Percentiles rank a stretch among this genome's conserved stretches.
Conservation (phyloP, 2,888 invertebrate genomes). For the Blera fallax region DNA sequence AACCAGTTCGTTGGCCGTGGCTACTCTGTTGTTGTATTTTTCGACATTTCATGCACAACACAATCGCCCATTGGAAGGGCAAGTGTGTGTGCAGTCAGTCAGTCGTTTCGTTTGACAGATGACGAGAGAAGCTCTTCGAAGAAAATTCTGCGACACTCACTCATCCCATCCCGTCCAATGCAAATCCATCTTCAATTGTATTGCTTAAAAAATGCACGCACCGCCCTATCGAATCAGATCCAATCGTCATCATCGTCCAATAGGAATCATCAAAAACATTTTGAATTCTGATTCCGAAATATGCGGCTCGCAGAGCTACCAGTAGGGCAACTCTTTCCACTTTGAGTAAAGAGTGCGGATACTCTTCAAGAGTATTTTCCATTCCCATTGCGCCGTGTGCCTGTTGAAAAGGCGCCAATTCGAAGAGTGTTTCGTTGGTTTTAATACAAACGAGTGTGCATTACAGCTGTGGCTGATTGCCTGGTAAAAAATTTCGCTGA, state of each 20-base stretch:
- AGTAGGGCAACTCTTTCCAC: conserved; percentile 28
- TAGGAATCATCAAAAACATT: conserved; percentile 75
- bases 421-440: conserved; percentile 47
- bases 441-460: not conserved
- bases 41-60: not conserved
- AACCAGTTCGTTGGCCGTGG: not conserved
- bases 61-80: not conserved
- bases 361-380: conserved; percentile 35
- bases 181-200: not conserved
- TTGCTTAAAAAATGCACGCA: not conserved
- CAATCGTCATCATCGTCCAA: conserved; percentile 70
- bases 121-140: too few relatives aligned
- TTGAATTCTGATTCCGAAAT: conserved; percentile 76
- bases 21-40: not conserved
- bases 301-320: conserved; percentile 70
- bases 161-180: conserved; percentile 27
- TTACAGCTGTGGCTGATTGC: conserved; percentile 64
- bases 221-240: conserved; percentile 60
- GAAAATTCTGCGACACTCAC: not conserved
- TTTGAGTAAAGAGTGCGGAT: conserved; percentile 40
- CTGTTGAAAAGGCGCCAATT: conserved; percentile 43
- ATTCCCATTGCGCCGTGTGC: not conserved
- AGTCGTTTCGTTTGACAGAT: too few relatives aligned
- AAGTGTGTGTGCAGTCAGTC: not conserved
- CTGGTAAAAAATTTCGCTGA: conserved; percentile 76